A percentile compares a stretch with the other conserved stretches of the same genome.
phyloP scores from a whole-genome alignment of 2,888 invertebrate species.

The Drosophila infuscata region DNA sequence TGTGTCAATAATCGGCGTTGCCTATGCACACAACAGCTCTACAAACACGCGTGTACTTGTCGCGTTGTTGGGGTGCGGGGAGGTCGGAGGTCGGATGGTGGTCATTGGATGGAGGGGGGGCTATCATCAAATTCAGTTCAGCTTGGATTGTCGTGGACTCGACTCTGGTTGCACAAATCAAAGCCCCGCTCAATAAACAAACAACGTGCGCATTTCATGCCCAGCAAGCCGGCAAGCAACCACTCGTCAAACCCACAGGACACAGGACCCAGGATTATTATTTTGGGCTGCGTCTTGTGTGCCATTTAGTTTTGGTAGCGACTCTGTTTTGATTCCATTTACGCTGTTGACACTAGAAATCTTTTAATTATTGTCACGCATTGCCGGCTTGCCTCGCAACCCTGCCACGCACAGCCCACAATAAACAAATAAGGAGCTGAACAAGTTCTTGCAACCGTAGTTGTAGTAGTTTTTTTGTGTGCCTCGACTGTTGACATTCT shows the following conservation, averaged over 20 bases:
- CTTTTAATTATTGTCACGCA: constrained; percentile 79
- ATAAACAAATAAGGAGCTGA: constrained; percentile 41
- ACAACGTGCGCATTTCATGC: constrained; percentile 73
- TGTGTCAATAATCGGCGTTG: constrained; percentile 76
- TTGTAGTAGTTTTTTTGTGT: constrained; percentile 30
- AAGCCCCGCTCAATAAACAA: constrained; percentile 77
- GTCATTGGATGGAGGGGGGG: background rate
- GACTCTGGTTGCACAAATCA: constrained; percentile 63
- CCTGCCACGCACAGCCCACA: constrained; percentile 34
- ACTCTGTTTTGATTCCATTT: constrained; percentile 81
- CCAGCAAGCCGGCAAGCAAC: constrained; percentile 11
- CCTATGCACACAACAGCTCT: constrained; percentile 75
- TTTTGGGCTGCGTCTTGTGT: constrained; percentile 38
- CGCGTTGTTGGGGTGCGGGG: constrained; percentile 18
- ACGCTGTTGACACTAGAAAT: constrained; percentile 75
- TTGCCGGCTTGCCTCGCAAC: constrained; percentile 17
- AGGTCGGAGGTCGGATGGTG: background rate
- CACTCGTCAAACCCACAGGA: constrained; percentile 8
- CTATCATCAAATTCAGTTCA: constrained; percentile 54
- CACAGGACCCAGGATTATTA: constrained; percentile 34
- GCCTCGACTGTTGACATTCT: constrained; percentile 44
- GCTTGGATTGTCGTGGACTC: constrained; percentile 18
- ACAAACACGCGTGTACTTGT: constrained; percentile 74
- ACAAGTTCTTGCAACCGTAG: background rate
- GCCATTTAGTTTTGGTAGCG: constrained; percentile 58